Evolutionary conservation across 2,113 vertebrate species (phyloP), one percentile per base, ranked within the genome.

Genomic region (Aptenodytes patagonicus): DNA sequence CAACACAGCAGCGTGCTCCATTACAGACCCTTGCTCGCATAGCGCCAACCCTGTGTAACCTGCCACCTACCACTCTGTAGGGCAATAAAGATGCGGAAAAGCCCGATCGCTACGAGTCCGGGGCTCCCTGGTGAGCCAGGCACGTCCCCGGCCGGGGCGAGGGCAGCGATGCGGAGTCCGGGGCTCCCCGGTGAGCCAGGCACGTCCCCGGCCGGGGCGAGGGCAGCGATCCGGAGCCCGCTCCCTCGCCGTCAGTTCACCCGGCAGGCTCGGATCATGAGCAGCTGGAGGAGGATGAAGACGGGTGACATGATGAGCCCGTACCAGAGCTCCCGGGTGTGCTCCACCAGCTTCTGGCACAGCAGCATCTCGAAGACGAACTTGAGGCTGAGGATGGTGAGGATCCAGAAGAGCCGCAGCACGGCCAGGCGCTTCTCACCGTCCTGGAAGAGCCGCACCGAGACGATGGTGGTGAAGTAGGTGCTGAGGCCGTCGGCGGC

Each of bases 391-490:
- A 99, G 99, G 64, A 99, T 98, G 4, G 99, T 99, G 97, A 99
- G 98, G 96, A 99, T 99, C 99, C 99, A 99, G 96, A 99, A 99
- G 88, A 99, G 99, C 55, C 99, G 98, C 89, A 99, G 98, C 93
- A 99, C 99, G 0, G 99, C 99, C 87, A 99, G 98, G 2, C 99
- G 99, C 97, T 99, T 99, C 98, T 99, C 99, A 1, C 99, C 99
- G 75, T 99, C 99, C 98, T 99, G 99, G 98, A 99, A 99, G 31
- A 99, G 99, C 17, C 99, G 98, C 91, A 99, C 99, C 10, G 99
- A 99, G 34, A 99, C 99, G 61, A 99, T 99, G 97, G 99, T 98
- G 10, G 99, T 99, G 98, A 99, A 99, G 93, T 99, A 99, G 55
- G 99, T 99, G 98, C 99, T 99, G 94, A 99, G 99, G 28, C 99